Evolutionary conservation across 2,797 vertebrate species (phyloP).

Genomic region (Sebastolobus altivelis): DNA sequence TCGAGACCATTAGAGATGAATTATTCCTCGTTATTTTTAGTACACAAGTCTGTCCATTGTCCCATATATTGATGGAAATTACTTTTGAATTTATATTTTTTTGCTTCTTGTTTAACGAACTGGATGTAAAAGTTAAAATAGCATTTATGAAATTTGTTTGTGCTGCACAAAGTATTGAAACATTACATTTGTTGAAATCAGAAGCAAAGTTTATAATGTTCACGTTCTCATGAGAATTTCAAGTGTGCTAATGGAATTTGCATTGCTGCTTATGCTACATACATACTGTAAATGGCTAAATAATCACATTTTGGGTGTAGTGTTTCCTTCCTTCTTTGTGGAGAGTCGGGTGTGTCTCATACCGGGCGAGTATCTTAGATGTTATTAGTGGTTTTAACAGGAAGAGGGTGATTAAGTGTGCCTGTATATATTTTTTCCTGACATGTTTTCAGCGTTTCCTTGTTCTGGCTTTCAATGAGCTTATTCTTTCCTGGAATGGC

Average conservation of each 20-base stretch:
- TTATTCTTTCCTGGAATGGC: constrained; percentile 40
- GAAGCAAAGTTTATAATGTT: neutral
- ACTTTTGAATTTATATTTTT: neutral
- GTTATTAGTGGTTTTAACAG: constrained; percentile 62
- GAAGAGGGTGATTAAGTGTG: constrained; percentile 57
- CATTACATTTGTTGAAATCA: neutral
- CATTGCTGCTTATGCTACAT: neutral
- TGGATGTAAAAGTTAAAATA: neutral
- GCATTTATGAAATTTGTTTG: neutral
- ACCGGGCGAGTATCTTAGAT: constrained; percentile 11
- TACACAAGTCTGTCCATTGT: neutral
- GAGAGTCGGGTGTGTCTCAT: constrained; percentile 28
- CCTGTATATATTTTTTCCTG: constrained; percentile 11
- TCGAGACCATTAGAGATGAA: neutral
- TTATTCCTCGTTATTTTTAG: neutral
- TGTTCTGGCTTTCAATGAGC: constrained; percentile 33
- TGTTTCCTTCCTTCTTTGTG: constrained; percentile 38
- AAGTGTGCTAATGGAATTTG: constrained; percentile 7
- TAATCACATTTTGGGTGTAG: constrained; percentile 20
- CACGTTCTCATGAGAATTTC: neutral
- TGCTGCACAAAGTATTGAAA: neutral
- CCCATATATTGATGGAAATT: neutral
- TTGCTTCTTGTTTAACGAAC: neutral
- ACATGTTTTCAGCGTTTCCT: constrained; percentile 30
- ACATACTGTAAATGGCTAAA: neutral